Conservation (phyloP, 2,113 vertebrate genomes). For the Mus spicilegus region DNA sequence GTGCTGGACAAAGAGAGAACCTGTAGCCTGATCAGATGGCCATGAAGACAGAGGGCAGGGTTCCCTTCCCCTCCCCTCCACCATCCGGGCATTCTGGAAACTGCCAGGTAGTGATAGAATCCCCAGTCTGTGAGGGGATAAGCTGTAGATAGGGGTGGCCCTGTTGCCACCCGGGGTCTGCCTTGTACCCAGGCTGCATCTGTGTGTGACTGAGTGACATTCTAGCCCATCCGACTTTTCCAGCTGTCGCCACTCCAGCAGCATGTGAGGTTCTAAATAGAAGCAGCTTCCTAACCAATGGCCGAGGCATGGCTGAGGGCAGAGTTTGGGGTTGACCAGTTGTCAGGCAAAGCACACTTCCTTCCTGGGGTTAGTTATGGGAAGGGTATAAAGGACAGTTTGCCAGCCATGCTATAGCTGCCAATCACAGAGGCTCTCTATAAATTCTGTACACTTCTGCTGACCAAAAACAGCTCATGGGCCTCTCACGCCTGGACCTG, state of each 20-base stretch:
- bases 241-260: background rate
- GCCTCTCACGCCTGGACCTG: accelerated
- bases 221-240: background rate
- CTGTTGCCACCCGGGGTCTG: background rate
- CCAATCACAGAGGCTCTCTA: background rate
- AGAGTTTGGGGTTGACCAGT: background rate
- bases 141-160: background rate
- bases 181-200: background rate
- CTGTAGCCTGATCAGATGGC: background rate
- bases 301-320: background rate
- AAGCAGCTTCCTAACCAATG: accelerated
- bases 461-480: background rate
- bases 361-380: background rate
- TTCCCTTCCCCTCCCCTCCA: background rate
- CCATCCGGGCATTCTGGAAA: background rate
- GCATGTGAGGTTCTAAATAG: background rate
- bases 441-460: background rate
- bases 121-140: too few species aligned
- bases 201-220: background rate
- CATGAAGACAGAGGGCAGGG: background rate
- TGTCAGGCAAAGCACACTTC: background rate
- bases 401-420: background rate
- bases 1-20: background rate
- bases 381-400: background rate
- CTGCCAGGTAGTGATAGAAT: background rate